Evolutionary conservation across 2,113 vertebrate species (phyloP), one percentile per base, ranked within the genome.

Genomic region (Phyllostomus discolor): DNA sequence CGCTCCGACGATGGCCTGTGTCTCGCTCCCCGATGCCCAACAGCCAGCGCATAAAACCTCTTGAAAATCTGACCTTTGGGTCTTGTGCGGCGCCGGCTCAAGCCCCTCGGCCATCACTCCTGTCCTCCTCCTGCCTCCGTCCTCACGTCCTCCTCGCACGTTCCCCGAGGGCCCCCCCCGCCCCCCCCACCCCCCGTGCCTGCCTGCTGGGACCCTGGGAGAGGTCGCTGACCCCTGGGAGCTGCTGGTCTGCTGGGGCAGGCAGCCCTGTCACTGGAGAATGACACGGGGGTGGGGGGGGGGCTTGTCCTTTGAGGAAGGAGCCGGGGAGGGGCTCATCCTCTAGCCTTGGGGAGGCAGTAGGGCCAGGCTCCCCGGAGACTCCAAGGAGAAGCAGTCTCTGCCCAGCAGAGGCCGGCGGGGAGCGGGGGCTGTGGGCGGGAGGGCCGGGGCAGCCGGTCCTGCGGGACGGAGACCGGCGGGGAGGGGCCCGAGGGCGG

Each of bases 1-100:
- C 1, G 9, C 41, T 57, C 78, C n/a, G n/a, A 2, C 16, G 28
- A 7, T 0, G 54, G 12, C 33, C 14, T 0, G 12, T n/a, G 67
- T n/a, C 82, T 41, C 50, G 31, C n/a, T 20, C 67, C 88, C 72
- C 10, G 7, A 52, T 4, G 24, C 38, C 54, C 35, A 8, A 15
- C 5, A 11, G 46, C 4, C 52, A 52, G 28, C 62, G 66, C 33
- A 38, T 2, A 8, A 8, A 28, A 7, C 2, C 88, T 16, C 87
- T 20, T 2, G 78, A 10, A 24, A 52, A 59, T 2, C 0, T 33
- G 50, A 31, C 1, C 0, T 5, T 22, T 1, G 43, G 10, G 69
- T 35, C 81, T 78, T 22, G 10, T 4, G 43, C 31, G 33, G 43
- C 31, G 33, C 26, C 15, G 24, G 20, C 2, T 1, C 35, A 4